Conservation (phyloP, 2,797 vertebrate genomes). For the Urophycis tenuis region DNA sequence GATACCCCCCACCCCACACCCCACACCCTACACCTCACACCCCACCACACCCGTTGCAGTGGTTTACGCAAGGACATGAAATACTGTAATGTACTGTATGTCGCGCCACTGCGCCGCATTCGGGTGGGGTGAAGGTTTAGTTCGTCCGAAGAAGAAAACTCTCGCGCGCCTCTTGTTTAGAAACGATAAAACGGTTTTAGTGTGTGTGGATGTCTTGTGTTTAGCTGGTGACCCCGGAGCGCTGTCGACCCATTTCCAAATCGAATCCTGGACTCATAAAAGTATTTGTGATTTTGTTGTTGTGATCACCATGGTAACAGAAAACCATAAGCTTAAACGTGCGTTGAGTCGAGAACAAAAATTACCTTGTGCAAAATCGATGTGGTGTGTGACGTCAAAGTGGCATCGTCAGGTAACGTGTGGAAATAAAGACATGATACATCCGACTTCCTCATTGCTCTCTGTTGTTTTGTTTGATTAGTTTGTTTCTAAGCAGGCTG, state of each 20-base stretch:
- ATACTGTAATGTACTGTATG: not conserved
- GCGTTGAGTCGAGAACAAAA: constrained; percentile 20
- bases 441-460: not conserved
- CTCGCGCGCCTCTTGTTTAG: not conserved
- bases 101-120: not conserved
- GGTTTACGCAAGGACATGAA: not conserved
- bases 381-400: constrained; percentile 23
- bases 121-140: not conserved
- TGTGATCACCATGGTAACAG: constrained; percentile 54
- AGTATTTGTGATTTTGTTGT: constrained; percentile 15
- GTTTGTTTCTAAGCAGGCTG: not conserved
- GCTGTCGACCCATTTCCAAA: constrained; percentile 28
- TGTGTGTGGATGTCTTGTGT: not conserved
- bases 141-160: not conserved
- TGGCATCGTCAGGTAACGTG: not conserved
- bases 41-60: not conserved
- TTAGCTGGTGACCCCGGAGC: constrained; percentile 19
- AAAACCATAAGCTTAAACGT: constrained; percentile 26
- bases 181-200: not conserved
- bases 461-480: not conserved
- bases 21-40: too few relatives aligned
- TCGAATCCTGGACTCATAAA: constrained; percentile 29
- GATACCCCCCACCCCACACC: not conserved
- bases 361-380: constrained; percentile 50
- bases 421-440: not conserved